phyloP scores from a whole-genome alignment of 2,888 invertebrate genomes.

The Tholera decimalis region DNA sequence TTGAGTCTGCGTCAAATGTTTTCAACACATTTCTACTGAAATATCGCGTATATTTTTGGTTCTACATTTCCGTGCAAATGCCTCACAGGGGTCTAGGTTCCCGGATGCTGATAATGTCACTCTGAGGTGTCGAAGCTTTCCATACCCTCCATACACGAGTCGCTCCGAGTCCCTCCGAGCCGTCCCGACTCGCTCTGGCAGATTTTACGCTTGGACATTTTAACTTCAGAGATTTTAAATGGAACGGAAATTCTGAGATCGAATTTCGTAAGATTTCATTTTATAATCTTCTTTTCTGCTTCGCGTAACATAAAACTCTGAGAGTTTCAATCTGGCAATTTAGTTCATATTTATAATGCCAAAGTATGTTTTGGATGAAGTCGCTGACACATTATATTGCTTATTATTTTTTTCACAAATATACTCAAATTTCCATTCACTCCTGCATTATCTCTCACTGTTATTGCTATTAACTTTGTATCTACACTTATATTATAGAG shows the following conservation, averaged over 20 bases:
- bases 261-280: constrained; percentile 52
- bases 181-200: constrained; percentile 22
- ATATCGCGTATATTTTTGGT: constrained; percentile 48
- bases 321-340: constrained; percentile 10
- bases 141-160: not conserved
- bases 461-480: too few relatives aligned
- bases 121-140: constrained; percentile 30
- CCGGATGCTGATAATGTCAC: constrained; percentile 63
- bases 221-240: constrained; percentile 56
- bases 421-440: too few relatives aligned
- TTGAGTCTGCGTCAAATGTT: constrained; percentile 26
- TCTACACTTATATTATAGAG: too few relatives aligned
- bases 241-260: constrained; percentile 47
- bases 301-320: constrained; percentile 44
- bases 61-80: constrained; percentile 39
- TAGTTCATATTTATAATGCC: constrained; percentile 19
- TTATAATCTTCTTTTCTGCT: constrained; percentile 61
- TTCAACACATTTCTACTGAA: constrained; percentile 42
- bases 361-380: constrained; percentile 7
- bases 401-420: not conserved
- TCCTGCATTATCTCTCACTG: too few relatives aligned
- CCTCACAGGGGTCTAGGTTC: constrained; percentile 42
- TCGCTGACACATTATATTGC: not conserved
- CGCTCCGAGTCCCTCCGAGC: not conserved
- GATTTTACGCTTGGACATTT: constrained; percentile 63